Base-by-base conservation (phyloP, 2,888 invertebrate species). In the Xestia sexstrigata region DNA sequence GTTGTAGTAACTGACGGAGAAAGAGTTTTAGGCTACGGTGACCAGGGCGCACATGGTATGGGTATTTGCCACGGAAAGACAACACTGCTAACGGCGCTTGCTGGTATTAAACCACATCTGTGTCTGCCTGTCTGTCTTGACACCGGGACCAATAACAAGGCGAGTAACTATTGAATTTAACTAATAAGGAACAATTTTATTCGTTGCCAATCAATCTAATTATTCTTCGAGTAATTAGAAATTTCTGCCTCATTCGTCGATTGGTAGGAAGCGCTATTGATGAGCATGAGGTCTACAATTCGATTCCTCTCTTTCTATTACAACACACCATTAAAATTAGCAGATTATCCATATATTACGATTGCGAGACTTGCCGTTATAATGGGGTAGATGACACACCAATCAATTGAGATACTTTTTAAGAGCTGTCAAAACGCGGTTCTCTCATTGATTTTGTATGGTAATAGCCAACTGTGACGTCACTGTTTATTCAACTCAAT, bases 1-100 rank as follows among this genome's bases (percentile, higher is more conserved):
- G 98, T 98, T 91, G 98, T 98, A 76, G 99, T 99, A 23, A 99
- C 99, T 1, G 99, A 99, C 91, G 99, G 99, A 66, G 99, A 99
- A 93, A 97, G 99, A 73, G 99, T 99, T 91, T 97, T 99, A 85
- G 99, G 99, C 81, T 97, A 99, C 39, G 99, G 99, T 15, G 99
- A 99, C 94, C 97, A 99, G 66, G 99, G 99, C 0, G 98, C 99
- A 26, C 98, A 98, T 90, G 99, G 99, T 63, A 99, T 99, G 99
- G 99, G 99, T 75, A 99, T 99, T 89, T 99, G 99, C 3, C 98
- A 99, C 17, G 99, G 99, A 62, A 99, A 99, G 95, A 97, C 99
- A 83, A 97, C 99, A 0, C 97, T 99, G 70, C 99, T 99, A 94
- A 99, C 99, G 0, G 99, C 99, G 0, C 96, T 99, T 84, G 99